A percentile compares a stretch with the other conserved stretches of the same genome.
Conservation (phyloP, 2,113 vertebrate genomes). For the Prochilodus magdalenae region DNA sequence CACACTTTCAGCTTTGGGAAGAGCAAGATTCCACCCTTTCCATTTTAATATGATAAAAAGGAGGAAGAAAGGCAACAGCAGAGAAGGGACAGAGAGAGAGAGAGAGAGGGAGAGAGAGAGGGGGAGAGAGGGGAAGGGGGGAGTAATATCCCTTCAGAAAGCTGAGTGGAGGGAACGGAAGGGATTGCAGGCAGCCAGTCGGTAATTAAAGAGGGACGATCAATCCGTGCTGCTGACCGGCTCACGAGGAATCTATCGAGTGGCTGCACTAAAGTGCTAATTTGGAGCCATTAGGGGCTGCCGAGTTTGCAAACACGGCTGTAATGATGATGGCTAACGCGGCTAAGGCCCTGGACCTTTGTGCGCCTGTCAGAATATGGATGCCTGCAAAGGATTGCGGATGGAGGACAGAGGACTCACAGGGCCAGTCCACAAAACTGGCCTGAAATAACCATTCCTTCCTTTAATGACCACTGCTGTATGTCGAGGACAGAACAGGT, state of each 20-base stretch:
- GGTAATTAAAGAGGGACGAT: slow-evolving; percentile 81
- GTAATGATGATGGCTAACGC: slow-evolving; percentile 80
- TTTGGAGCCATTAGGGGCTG: slow-evolving; percentile 83
- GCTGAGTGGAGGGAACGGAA: slow-evolving; percentile 54
- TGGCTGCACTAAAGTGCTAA: slow-evolving; percentile 80
- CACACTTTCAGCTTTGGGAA: background rate
- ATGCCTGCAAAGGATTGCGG: slow-evolving; percentile 59
- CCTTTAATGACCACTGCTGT: slow-evolving; percentile 40
- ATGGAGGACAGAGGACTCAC: slow-evolving; percentile 32
- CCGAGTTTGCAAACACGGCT: slow-evolving; percentile 81
- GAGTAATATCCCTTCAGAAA: slow-evolving; percentile 56
- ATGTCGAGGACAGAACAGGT: background rate
- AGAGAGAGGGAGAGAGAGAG: background rate
- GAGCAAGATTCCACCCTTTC: background rate
- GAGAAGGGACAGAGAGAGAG: background rate
- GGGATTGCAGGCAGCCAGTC: slow-evolving; percentile 70
- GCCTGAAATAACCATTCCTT: slow-evolving; percentile 30
- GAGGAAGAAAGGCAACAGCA: background rate
- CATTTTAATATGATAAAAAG: background rate
- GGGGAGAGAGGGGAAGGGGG: background rate
- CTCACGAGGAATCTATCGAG: slow-evolving; percentile 80
- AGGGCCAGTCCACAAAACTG: background rate
- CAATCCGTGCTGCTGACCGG: slow-evolving; percentile 77
- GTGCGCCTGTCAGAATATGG: slow-evolving; percentile 65
- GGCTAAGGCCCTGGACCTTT: slow-evolving; percentile 75